Conservation (phyloP, 2,113 vertebrate genomes). For the Aegotheles bennettii region DNA sequence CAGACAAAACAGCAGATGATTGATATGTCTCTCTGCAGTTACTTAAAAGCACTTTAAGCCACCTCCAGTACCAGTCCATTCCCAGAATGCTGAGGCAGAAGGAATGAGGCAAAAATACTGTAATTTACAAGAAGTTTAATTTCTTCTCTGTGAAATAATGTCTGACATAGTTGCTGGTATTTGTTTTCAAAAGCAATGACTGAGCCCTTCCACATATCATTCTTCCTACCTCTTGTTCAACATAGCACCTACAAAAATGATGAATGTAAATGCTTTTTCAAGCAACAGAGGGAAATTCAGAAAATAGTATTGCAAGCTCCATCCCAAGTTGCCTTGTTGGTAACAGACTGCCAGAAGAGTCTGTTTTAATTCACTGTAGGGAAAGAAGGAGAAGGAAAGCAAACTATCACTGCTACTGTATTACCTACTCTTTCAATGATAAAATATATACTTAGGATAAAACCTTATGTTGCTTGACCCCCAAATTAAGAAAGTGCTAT, state of each 20-base stretch:
- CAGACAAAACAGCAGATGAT: neutral
- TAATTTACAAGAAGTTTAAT: neutral
- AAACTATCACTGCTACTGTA: neutral
- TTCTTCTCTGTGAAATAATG: neutral
- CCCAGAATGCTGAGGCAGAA: neutral
- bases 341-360: neutral
- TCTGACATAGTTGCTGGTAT: neutral
- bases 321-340: neutral
- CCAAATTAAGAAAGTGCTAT: neutral
- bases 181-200: neutral
- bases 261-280: neutral
- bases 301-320: neutral
- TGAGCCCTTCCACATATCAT: neutral
- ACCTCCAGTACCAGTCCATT: neutral
- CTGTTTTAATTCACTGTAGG: neutral
- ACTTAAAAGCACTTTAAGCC: neutral
- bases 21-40: neutral
- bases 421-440: neutral
- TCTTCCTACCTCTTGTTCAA: neutral
- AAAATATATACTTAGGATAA: neutral
- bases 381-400: constrained; percentile 4
- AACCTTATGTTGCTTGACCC: neutral
- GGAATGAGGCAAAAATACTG: neutral
- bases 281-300: neutral
- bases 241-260: neutral